Base-by-base conservation (phyloP, 2,797 vertebrate species). In the Phataginus tricuspis region DNA sequence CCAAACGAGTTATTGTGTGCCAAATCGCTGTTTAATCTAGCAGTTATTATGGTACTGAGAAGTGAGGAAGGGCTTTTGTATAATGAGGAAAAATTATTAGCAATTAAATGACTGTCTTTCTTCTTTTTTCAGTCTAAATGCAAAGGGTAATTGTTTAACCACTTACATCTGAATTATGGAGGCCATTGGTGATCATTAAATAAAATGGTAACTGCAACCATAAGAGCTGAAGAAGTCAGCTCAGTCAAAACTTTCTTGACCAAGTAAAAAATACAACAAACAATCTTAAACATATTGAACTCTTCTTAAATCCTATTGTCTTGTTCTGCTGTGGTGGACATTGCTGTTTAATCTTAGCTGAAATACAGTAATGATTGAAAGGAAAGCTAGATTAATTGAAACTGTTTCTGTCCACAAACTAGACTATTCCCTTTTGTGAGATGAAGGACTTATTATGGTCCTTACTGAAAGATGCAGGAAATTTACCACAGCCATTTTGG, bases 21-120 rank as follows among this genome's bases (percentile, higher is more conserved):
- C 25, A 61, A 95, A 94, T 90, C 86, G 64, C 59, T 90, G 57
- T 86, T 96, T 94, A 72, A 82, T 85, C 82, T 95, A 42, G 57
- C 64, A 96, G 45, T 93, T 95, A 90, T 95, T 94, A 86, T 87
- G 49, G 59, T 90, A 90, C 69, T 7, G 18, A 74, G n/a, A 51
- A 79, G 27, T 90, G 82, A 96, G 82, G 63, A 90, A 90, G 75
- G 45, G 27, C 23, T 88, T 92, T 92, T 84, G 19, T 83, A 59
- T 96, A 97, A 95, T 74, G 79, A 95, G 86, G 29, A 94, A 96
- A 97, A 86, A 93, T 96, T 96, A 69, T 77, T 86, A 95, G 78
- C 92, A 96, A 97, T 95, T 94, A 96, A 96, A 92, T 92, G 69
- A 96, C 34, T 96, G 90, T 94, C 59, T 90, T 87, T 89, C 37